Evolutionary conservation across 1,140 invertebrate genomes (phyloP).

Genomic region (Zophobas morio): DNA sequence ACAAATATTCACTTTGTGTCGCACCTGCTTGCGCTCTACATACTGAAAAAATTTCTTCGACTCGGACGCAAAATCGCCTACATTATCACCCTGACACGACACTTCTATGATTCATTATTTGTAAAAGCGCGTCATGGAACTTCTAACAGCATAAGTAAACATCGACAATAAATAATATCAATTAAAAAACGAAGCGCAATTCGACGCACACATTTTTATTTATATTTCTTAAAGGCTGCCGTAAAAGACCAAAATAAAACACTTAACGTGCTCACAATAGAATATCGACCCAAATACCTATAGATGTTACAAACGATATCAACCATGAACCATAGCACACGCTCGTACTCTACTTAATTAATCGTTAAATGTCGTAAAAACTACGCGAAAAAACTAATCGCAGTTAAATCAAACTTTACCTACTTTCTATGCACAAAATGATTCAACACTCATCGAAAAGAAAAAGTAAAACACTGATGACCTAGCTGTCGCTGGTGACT

Average conservation of each 20-base stretch:
- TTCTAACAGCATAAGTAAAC: constrained; percentile 20
- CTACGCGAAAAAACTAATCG: background rate
- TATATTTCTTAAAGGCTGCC: constrained; percentile 6
- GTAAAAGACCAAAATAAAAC: constrained; percentile 39
- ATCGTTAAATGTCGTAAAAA: constrained; percentile 8
- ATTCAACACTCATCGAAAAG: background rate
- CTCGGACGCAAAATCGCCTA: background rate
- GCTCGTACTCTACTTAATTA: constrained; percentile 13
- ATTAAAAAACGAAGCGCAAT: constrained; percentile 23
- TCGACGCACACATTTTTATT: constrained; percentile 3
- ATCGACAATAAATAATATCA: constrained; percentile 40
- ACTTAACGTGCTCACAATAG: constrained; percentile 40
- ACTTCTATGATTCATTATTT: constrained; percentile 35
- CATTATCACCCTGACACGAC: constrained; percentile 23
- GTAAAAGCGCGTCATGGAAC: constrained; percentile 24
- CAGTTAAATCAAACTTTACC: background rate
- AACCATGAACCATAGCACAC: constrained; percentile 9
- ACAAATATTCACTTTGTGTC: background rate
- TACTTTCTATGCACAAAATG: constrained; percentile 3
- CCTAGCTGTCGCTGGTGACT: no score
- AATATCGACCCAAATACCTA: constrained; percentile 42
- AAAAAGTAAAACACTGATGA: background rate
- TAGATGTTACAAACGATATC: constrained; percentile 38
- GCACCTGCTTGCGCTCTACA: background rate
- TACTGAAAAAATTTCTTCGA: background rate